Evolutionary conservation across 2,797 vertebrate genomes (phyloP).

Genomic region (Mus minutoides): DNA sequence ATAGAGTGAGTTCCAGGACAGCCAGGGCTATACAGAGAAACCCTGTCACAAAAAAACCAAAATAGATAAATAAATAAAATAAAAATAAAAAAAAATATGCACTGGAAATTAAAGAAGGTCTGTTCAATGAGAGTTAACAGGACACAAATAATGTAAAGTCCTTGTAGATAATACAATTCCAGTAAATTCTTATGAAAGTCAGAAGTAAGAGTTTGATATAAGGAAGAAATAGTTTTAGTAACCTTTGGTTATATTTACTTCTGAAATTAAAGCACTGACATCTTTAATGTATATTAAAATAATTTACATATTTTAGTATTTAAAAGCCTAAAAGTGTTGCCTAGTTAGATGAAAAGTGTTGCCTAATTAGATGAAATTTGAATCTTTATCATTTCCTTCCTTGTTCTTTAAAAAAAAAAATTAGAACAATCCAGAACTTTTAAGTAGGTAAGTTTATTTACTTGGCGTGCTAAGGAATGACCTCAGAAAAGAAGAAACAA

Average conservation of each 20-base stretch:
- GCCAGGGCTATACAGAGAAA: too few species aligned
- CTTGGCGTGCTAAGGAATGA: not conserved
- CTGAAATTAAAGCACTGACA: not conserved
- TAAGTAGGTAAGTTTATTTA: not conserved
- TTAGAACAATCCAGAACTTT: constrained; percentile 22
- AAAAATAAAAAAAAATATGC: constrained; percentile 14
- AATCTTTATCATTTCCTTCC: constrained; percentile 34
- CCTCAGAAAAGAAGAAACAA: not conserved
- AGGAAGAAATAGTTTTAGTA: constrained; percentile 21
- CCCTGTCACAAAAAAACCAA: too few species aligned
- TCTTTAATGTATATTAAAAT: not conserved
- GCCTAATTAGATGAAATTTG: not conserved
- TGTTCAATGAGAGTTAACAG: not conserved
- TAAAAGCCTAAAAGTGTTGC: not conserved
- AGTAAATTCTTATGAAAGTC: constrained; percentile 19
- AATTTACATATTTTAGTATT: not conserved
- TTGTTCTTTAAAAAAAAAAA: constrained; percentile 9
- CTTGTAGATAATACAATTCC: not conserved
- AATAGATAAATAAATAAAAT: too few species aligned
- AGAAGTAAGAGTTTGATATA: constrained; percentile 4
- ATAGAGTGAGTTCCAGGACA: too few species aligned
- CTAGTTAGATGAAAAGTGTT: not conserved
- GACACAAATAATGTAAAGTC: not conserved
- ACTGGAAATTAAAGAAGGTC: not conserved
- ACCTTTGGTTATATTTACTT: not conserved